Percentiles rank a stretch among this genome's conserved stretches.
Evolutionary conservation across 2,888 invertebrate species (phyloP).

Genomic region (Cryptus armator): DNA sequence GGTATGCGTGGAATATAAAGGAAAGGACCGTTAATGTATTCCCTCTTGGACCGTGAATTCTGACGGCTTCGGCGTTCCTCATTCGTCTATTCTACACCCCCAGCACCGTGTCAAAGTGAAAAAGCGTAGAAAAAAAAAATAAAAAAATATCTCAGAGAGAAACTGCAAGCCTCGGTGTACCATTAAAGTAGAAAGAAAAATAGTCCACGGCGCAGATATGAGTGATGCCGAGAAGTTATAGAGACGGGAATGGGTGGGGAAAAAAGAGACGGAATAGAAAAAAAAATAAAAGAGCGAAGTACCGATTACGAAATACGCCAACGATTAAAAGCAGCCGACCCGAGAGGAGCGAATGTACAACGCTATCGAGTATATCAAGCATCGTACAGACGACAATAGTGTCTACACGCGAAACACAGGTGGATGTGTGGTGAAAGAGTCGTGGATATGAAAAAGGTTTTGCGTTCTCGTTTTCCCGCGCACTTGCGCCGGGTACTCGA

Average conservation of each 20-base stretch:
- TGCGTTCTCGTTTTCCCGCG: slow-evolving; percentile 1
- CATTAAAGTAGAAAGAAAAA: slow-evolving; percentile 37
- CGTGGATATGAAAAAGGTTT: neutral
- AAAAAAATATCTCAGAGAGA: slow-evolving; percentile 4
- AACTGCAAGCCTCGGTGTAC: slow-evolving; percentile 25
- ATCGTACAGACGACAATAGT: neutral
- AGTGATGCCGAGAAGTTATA: neutral
- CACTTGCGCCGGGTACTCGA: neutral
- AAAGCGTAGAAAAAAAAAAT: neutral
- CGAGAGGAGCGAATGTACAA: slow-evolving; percentile 5
- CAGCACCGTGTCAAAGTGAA: slow-evolving; percentile 9
- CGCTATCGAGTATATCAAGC: slow-evolving; percentile 6
- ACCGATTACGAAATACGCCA: slow-evolving; percentile 7
- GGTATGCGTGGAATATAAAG: neutral
- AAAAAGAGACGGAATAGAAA: neutral
- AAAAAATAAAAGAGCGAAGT: neutral
- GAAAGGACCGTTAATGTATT: slow-evolving; percentile 42
- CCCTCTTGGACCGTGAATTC: slow-evolving; percentile 32
- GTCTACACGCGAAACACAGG: neutral
- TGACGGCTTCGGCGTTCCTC: slow-evolving; percentile 34
- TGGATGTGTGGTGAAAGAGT: neutral
- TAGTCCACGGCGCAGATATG: slow-evolving; percentile 17
- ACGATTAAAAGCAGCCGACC: slow-evolving; percentile 22
- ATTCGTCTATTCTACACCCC: neutral
- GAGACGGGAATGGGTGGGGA: neutral